Evolutionary conservation across 2,113 vertebrate genomes (phyloP), one percentile per base, ranked within the genome.

Genomic region (Pelusios castaneus): DNA sequence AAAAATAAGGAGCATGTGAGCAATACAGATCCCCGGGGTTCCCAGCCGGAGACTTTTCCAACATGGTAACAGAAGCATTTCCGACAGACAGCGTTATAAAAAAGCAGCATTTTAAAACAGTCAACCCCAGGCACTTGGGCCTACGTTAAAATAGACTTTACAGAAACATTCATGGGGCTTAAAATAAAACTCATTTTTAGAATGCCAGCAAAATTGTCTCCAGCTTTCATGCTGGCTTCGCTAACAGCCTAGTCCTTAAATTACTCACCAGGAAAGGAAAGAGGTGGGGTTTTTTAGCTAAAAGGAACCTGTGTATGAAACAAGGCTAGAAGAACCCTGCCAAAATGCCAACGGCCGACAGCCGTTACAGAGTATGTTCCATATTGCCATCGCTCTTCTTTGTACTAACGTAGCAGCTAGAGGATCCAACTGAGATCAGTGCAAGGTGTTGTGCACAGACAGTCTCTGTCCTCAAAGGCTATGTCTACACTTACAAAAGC

Each of bases 81-180:
- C 94, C 3, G 12, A 89, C 85, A 95, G 93, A 79, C 7, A 1
- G 43, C 21, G 0, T 94, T 97, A 87, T 91, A 91, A 95, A 91
- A 84, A 95, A 95, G 94, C 96, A 97, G 63, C 55, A 31, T 81
- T 95, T 95, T 95, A 93, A 90, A 58, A 95, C 49, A 97, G 86
- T 91, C 91, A 96, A 91, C 82, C 77, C 80, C 89, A 93, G 96
- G 95, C 92, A 95, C 86, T 27, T 80, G 94, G 97, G 97, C 94
- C 73, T 92, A 88, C 41, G 5, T 91, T 97, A 80, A 97, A 95
- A 93, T 80, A 95, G 93, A 67, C 91, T 92, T 94, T 91, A 91
- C 88, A 94, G 81, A 95, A 92, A 83, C 95, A 94, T 95, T 96
- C 95, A 96, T 93, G 89, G 89, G 91, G 94, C 93, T 95, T 96